A percentile compares a stretch with the other conserved stretches of the same genome.
These are phyloP conservation scores for Allygus modestus DNA, from an alignment of 2,888 invertebrate species.

Conservation along the genomic window DNA sequence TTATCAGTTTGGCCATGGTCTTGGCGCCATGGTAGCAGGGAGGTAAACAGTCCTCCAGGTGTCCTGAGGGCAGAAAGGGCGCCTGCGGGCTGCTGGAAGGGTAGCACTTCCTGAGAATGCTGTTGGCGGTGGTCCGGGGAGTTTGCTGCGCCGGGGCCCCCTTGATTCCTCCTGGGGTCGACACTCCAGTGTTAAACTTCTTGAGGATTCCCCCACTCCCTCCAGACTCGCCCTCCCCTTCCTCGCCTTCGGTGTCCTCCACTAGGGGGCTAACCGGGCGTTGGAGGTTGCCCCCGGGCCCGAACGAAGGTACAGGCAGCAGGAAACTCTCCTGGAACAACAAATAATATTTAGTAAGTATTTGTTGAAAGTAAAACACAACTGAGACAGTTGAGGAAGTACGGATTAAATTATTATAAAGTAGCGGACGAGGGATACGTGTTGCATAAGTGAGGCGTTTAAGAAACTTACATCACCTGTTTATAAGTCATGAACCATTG, in stretches of 20 bases:
- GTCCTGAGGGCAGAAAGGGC: constrained; percentile 74
- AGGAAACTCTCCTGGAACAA: constrained; percentile 72
- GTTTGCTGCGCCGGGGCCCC: constrained; percentile 60
- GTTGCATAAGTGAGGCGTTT: too few species aligned
- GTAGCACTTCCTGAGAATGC: constrained; percentile 73
- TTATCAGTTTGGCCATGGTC: constrained; percentile 78
- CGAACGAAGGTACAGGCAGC: constrained; percentile 72
- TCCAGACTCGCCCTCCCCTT: constrained; percentile 66
- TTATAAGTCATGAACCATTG: too few species aligned
- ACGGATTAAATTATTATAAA: too few species aligned
- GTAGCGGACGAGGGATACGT: too few species aligned
- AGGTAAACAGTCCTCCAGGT: constrained; percentile 78
- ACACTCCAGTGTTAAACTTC: constrained; percentile 49
- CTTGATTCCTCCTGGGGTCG: constrained; percentile 39
- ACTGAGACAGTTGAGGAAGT: too few species aligned
- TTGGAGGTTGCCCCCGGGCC: constrained; percentile 68
- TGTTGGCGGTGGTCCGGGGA: constrained; percentile 67
- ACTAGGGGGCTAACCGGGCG: constrained; percentile 71
- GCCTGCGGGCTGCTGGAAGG: constrained; percentile 73
- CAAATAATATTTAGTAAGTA: neutral
- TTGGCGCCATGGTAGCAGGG: constrained; percentile 78
- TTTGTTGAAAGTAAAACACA: too few species aligned
- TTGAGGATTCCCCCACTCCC: constrained; percentile 56
- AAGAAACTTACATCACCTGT: too few species aligned
- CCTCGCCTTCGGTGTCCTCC: constrained; percentile 71